Evolutionary conservation across 1,140 invertebrate species (phyloP).

Genomic region (Zaprionus tsacasi): DNA sequence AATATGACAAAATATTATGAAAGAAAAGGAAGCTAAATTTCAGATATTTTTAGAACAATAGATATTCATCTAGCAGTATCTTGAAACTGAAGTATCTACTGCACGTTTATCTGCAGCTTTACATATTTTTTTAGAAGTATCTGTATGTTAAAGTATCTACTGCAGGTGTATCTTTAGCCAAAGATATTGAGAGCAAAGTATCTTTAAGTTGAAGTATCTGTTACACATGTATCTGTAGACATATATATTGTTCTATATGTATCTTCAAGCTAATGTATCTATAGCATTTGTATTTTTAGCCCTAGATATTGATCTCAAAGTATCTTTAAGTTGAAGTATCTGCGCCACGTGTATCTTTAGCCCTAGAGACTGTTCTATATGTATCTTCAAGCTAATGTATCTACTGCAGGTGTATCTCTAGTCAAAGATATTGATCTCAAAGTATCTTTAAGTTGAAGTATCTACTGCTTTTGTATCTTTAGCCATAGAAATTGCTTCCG

Average conservation of each 20-base stretch:
- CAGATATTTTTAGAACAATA: too few species aligned
- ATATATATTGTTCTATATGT: neutral
- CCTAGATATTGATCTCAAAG: neutral
- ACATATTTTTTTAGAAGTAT: neutral
- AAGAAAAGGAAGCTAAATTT: too few species aligned
- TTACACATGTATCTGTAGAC: too few species aligned
- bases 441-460: too few species aligned
- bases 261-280: neutral
- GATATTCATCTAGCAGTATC: neutral
- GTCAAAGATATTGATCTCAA: too few species aligned
- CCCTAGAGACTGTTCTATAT: neutral
- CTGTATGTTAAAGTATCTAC: too few species aligned
- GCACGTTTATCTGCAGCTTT: neutral
- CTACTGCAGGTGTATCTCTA: too few species aligned
- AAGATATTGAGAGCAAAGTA: too few species aligned
- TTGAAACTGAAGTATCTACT: neutral
- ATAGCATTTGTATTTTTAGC: neutral
- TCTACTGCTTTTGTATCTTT: neutral
- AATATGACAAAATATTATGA: slow-evolving; percentile 1
- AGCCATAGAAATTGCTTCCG: neutral
- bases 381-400: too few species aligned
- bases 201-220: too few species aligned
- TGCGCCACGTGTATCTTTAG: neutral
- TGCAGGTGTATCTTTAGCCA: too few species aligned
- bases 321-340: too few species aligned